Evolutionary conservation across 2,888 invertebrate genomes (phyloP), one percentile per base, ranked within the genome.

Genomic region (Dioctria rufipes): DNA sequence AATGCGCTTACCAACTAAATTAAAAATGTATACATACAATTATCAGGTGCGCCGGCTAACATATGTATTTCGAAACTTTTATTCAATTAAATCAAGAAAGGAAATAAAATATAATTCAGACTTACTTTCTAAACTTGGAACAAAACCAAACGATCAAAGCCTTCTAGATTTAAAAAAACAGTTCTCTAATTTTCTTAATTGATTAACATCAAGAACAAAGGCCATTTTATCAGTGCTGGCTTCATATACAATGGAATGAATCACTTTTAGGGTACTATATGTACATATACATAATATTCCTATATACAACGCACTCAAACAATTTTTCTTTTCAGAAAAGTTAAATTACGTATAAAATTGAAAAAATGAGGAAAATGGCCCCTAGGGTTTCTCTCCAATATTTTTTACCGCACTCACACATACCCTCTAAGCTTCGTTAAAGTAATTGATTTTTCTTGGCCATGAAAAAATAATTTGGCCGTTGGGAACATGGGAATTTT

Each of bases 321-420:
- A 75, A 61, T 43, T 60, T 61, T 4, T 37, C 43, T 25, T 25
- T 2, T 13, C 5, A 5, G 54, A 81, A 81, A 81, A 81, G 81
- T 81, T 81, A 81, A 81, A 81, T 81, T 80, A 80, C 81, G 81
- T 81, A 81, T 81, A 81, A 81, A 81, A 81, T 81, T 81, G 81
- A 80, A 81, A 81, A 81, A 81, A 81, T 81, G 81, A 81, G 77
- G 81, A 77, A 80, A 75, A 81, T 71, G 80, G 81, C 81, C 81
- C 40, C 58, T 67, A 80, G 81, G 81, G 43, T 37, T 66, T 39
- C 69, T 54, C 46, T 11, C 11, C 3, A 8, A 77, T 13, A 80
- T 46, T 71, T 39, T 54, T 8, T 11, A 5, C 9, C 37, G 25
- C 25, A 25, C 25, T 0, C 25, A 25, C 25, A 25, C 25, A 25